Percentiles rank a stretch among this genome's conserved stretches.
Evolutionary conservation across 2,113 vertebrate species (phyloP).

Genomic region (Thomomys bottae): DNA sequence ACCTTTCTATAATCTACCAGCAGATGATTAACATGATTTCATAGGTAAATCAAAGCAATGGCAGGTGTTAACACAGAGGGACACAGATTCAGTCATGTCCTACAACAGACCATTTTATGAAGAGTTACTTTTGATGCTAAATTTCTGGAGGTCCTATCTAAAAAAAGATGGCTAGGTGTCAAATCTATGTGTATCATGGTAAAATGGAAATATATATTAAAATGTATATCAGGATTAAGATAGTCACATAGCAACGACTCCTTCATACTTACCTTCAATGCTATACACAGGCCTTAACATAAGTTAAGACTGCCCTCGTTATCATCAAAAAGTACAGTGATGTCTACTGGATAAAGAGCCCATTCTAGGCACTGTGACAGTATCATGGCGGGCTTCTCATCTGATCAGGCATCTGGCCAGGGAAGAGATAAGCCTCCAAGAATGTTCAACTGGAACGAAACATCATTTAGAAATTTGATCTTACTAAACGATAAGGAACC

Average conservation of each 20-base stretch:
- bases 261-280: constrained; percentile 80
- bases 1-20: constrained; percentile 39
- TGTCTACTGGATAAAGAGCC: constrained; percentile 81
- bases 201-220: constrained; percentile 53
- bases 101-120: constrained; percentile 26
- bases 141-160: constrained; percentile 42
- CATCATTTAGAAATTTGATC: constrained; percentile 81
- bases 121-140: constrained; percentile 51
- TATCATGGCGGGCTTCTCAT: constrained; percentile 80
- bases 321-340: constrained; percentile 81
- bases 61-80: constrained; percentile 35
- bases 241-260: constrained; percentile 76
- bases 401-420: constrained; percentile 82
- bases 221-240: constrained; percentile 73
- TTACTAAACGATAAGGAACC: constrained; percentile 78
- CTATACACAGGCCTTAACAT: constrained; percentile 80
- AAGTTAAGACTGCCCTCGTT: constrained; percentile 80
- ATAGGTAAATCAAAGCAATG: constrained; percentile 57
- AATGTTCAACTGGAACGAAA: constrained; percentile 81
- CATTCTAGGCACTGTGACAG: constrained; percentile 80
- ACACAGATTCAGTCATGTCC: constrained; percentile 23
- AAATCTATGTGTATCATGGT: constrained; percentile 12
- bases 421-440: constrained; percentile 82
- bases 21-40: constrained; percentile 22
- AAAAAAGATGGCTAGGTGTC: constrained; percentile 42